Conservation (phyloP, 2,113 vertebrate genomes). For the Nothobranchius kuhntae region DNA sequence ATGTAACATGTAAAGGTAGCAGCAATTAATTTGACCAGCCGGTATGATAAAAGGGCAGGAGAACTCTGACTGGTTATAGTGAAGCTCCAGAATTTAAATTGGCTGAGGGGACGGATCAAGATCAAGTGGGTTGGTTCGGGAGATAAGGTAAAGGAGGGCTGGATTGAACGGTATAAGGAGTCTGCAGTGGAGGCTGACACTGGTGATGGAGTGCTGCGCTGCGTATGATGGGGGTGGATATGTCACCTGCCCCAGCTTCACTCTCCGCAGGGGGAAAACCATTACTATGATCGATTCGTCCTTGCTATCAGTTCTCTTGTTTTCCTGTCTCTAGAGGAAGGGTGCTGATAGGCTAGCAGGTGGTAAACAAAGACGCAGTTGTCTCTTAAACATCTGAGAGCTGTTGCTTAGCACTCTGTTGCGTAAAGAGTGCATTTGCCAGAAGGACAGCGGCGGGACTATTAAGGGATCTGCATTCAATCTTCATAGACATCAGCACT, state of each 20-base stretch:
- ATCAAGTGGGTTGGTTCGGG: constrained; percentile 29
- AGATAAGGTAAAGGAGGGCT: constrained; percentile 43
- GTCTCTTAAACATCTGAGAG: constrained; percentile 28
- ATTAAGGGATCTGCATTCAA: constrained; percentile 38
- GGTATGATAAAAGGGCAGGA: constrained; percentile 44
- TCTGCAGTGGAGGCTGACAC: constrained; percentile 41
- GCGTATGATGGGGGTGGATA: constrained; percentile 46
- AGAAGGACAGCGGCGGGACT: constrained; percentile 25
- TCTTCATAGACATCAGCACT: constrained; percentile 43
- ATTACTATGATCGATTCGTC: constrained; percentile 60
- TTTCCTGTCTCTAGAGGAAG: constrained; percentile 33
- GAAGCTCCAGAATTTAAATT: constrained; percentile 48
- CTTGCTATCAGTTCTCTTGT: constrained; percentile 31
- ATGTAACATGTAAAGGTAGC: constrained; percentile 47
- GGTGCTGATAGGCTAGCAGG: constrained; percentile 30
- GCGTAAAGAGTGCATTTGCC: constrained; percentile 22
- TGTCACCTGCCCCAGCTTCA: constrained; percentile 55
- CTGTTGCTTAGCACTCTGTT: constrained; percentile 14
- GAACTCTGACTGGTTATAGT: constrained; percentile 27
- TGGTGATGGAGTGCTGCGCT: constrained; percentile 59
- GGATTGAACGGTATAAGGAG: constrained; percentile 53
- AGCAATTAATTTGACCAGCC: constrained; percentile 41
- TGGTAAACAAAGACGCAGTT: constrained; percentile 46
- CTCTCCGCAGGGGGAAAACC: constrained; percentile 40
- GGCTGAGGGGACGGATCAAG: constrained; percentile 27